Conservation (phyloP, 2,797 vertebrate species). For the Acridotheres tristis region DNA sequence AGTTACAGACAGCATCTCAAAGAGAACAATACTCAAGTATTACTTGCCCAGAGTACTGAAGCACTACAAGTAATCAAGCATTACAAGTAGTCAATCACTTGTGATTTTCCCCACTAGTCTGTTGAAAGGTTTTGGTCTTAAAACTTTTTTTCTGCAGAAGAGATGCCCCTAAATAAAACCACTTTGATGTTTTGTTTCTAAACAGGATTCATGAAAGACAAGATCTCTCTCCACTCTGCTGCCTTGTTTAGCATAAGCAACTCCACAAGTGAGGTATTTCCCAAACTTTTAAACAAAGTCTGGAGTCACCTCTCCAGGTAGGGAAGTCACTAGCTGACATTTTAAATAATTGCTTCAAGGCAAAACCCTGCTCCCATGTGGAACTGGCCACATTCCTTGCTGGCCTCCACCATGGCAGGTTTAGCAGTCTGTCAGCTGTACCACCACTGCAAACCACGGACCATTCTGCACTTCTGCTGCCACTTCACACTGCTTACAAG, state of each 20-base stretch:
- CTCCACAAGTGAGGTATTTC: background rate
- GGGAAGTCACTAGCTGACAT: background rate
- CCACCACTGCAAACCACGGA: background rate
- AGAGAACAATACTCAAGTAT: background rate
- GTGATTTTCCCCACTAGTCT: too few relatives aligned
- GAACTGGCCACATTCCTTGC: background rate
- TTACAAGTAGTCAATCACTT: background rate
- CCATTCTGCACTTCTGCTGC: background rate
- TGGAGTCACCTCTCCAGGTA: background rate
- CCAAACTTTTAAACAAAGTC: background rate
- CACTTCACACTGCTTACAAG: background rate
- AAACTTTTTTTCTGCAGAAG: background rate
- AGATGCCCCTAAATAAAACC: background rate
- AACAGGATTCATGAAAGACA: background rate
- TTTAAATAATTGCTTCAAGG: background rate
- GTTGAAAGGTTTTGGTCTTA: background rate
- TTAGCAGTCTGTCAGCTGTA: background rate
- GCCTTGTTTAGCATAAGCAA: background rate
- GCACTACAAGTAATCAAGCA: background rate
- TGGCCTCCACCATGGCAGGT: background rate
- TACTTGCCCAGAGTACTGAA: background rate
- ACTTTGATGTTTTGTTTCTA: background rate
- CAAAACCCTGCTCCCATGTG: background rate
- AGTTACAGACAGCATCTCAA: background rate
- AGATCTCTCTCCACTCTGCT: background rate